Conservation (phyloP, 2,113 vertebrate genomes). For the Rhea pennata region DNA sequence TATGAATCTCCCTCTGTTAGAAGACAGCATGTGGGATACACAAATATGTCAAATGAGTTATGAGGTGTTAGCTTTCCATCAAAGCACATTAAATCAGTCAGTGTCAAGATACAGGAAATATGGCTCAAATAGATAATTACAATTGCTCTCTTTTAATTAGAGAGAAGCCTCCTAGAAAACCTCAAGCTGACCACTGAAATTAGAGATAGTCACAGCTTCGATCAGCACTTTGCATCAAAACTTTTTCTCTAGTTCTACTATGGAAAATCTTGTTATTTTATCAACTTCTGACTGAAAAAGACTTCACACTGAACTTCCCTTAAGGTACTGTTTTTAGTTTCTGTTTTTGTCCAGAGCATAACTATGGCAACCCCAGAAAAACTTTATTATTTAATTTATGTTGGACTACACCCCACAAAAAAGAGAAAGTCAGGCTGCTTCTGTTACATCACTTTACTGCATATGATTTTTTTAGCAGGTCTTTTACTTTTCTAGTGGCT, state of each 20-base stretch:
- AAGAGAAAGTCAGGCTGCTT: not conserved
- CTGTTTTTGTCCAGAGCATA: not conserved
- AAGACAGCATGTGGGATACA: not conserved
- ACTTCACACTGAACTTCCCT: not conserved
- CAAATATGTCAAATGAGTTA: not conserved
- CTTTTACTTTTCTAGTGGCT: not conserved
- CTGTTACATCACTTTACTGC: not conserved
- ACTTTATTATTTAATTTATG: not conserved
- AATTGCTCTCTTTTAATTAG: not conserved
- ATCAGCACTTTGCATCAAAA: not conserved
- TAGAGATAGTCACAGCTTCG: not conserved
- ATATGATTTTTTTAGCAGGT: not conserved
- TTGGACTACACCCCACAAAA: not conserved
- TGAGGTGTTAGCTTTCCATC: not conserved
- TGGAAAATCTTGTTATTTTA: not conserved
- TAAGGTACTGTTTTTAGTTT: not conserved
- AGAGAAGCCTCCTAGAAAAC: not conserved
- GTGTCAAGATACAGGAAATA: not conserved
- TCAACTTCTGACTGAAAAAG: not conserved
- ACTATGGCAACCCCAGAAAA: not conserved
- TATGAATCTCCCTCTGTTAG: not conserved
- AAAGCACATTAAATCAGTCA: not conserved
- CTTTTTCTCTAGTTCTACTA: not conserved
- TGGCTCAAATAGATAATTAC: rapidly evolving
- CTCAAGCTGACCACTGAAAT: not conserved